These are phyloP conservation scores for Cydia pomonella DNA, from an alignment of 1,140 invertebrate species.

Conservation along the genomic window DNA sequence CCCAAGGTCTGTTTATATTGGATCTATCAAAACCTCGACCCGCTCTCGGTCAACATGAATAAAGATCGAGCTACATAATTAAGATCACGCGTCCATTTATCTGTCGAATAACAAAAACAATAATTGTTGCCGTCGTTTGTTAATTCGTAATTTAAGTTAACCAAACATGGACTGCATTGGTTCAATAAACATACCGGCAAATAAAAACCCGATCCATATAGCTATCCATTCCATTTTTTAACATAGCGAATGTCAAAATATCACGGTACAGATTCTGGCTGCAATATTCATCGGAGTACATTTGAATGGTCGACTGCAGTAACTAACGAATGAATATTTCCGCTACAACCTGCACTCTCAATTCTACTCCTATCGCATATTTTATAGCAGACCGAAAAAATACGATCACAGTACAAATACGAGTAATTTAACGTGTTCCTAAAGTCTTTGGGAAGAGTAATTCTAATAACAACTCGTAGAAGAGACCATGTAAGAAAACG, in stretches of 20 bases:
- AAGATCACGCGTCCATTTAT: constrained; percentile 17
- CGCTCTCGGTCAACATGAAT: background rate
- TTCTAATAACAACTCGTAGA: no score
- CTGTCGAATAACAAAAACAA: constrained; percentile 15
- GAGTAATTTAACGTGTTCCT: background rate
- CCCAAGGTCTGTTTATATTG: background rate
- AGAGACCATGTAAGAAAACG: no score
- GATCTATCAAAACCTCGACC: background rate
- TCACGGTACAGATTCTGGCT: background rate
- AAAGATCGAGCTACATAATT: constrained; percentile 2
- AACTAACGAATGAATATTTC: constrained; percentile 30
- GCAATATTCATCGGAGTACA: constrained; percentile 7
- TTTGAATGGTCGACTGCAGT: constrained; percentile 12
- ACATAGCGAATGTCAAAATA: constrained; percentile 2
- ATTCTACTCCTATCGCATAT: background rate
- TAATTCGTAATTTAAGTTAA: background rate
- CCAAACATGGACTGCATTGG: background rate
- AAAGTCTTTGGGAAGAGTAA: no score
- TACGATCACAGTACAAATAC: background rate
- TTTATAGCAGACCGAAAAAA: background rate
- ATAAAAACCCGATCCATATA: background rate
- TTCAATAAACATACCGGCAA: background rate
- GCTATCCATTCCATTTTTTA: background rate
- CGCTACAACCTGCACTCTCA: background rate
- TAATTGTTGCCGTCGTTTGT: constrained; percentile 4